Evolutionary conservation across 1,140 invertebrate genomes (phyloP).

Genomic region (Rhopalosiphum maidis): DNA sequence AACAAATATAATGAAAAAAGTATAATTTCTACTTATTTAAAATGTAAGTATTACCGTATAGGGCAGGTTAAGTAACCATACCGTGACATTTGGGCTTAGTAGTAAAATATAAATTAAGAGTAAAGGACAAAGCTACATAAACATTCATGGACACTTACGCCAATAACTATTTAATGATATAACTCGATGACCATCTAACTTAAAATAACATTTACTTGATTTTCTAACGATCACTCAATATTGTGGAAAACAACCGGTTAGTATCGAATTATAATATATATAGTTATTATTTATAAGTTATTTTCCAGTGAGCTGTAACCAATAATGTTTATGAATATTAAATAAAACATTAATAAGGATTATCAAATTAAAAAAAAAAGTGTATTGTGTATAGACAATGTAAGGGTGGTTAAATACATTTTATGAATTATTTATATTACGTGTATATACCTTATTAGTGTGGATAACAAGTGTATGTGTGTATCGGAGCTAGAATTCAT

Average conservation of each 20-base stretch:
- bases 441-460: too few relatives aligned
- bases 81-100: background rate
- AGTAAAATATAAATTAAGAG: background rate
- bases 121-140: background rate
- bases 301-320: background rate
- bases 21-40: background rate
- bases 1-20: background rate
- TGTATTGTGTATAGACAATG: background rate
- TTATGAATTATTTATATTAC: background rate
- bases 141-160: background rate
- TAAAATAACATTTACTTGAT: background rate
- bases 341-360: background rate
- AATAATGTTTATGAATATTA: background rate
- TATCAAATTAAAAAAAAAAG: too few relatives aligned
- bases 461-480: background rate
- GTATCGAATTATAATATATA: background rate
- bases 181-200: background rate
- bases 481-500: background rate
- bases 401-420: background rate
- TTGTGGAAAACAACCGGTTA: background rate
- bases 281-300: background rate
- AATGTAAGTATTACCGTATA: background rate
- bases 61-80: background rate
- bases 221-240: background rate
- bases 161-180: background rate